Conservation (phyloP, 1,140 invertebrate genomes). For the Tribolium madens region DNA sequence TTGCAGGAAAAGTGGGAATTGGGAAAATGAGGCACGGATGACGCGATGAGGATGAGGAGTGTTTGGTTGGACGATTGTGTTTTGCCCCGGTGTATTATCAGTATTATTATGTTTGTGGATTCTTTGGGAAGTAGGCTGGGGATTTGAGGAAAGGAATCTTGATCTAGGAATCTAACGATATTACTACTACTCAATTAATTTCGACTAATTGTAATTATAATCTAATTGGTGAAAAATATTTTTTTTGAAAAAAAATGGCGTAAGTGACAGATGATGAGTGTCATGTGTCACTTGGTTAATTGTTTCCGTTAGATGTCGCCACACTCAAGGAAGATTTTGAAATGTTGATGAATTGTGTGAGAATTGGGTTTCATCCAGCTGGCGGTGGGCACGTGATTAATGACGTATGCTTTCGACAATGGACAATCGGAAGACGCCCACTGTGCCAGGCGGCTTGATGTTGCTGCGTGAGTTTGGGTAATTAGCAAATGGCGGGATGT, state of each 20-base stretch:
- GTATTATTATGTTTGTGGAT: constrained; percentile 50
- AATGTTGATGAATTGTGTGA: background rate
- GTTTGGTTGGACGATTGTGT: constrained; percentile 42
- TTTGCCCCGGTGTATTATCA: constrained; percentile 47
- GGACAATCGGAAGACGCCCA: background rate
- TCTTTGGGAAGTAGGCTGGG: too few species aligned
- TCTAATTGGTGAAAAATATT: too few species aligned
- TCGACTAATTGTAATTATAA: too few species aligned
- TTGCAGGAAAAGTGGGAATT: background rate
- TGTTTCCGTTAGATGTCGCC: constrained; percentile 24
- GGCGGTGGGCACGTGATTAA: constrained; percentile 6
- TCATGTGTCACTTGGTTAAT: background rate
- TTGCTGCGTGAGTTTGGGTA: background rate
- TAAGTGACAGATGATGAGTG: too few species aligned
- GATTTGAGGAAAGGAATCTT: too few species aligned
- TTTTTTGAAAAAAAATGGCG: too few species aligned
- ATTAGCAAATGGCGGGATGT: constrained; percentile 21
- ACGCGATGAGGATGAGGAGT: background rate
- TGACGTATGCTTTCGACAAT: background rate
- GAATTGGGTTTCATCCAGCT: background rate
- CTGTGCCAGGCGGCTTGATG: background rate
- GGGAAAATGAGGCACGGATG: background rate
- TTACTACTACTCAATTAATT: too few species aligned
- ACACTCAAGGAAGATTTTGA: background rate
- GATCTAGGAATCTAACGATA: too few species aligned